A percentile compares a stretch with the other conserved stretches of the same genome.
Conservation (phyloP, 1,140 invertebrate genomes). For the Metaphire vulgaris region DNA sequence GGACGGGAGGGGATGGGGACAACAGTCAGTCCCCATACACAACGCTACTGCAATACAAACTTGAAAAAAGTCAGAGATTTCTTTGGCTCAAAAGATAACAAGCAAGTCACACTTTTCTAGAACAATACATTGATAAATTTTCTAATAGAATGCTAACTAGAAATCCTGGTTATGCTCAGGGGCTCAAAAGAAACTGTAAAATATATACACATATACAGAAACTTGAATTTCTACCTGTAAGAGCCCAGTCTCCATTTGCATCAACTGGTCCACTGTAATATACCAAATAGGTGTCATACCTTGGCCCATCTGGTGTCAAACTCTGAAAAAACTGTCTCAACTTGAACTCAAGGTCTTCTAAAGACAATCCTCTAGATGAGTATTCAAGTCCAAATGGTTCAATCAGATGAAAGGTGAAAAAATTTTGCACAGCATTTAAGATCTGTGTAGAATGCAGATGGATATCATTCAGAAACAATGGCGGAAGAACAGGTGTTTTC, state of each 20-base stretch:
- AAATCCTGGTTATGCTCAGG: no score
- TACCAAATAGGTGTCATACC: constrained; percentile 49
- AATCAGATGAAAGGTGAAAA: constrained; percentile 47
- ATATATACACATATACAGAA: no score
- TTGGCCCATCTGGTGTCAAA: constrained; percentile 41
- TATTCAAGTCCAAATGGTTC: constrained; percentile 50
- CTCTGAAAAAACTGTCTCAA: constrained; percentile 45
- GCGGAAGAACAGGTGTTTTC: constrained; percentile 37
- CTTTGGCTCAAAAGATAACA: no score
- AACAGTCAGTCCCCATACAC: no score
- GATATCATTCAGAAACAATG: constrained; percentile 39
- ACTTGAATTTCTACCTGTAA: constrained; percentile 34
- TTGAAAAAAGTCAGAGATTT: no score
- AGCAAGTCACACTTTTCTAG: no score
- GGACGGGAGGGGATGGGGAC: no score
- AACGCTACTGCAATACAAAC: no score
- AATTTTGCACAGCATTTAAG: constrained; percentile 40
- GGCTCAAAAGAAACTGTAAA: no score
- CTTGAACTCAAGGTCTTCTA: constrained; percentile 42
- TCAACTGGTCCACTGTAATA: constrained; percentile 48
- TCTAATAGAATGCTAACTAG: no score
- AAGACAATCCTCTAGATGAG: constrained; percentile 42
- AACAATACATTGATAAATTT: no score
- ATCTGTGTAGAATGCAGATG: constrained; percentile 37
- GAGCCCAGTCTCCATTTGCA: constrained; percentile 47